Base-by-base conservation (phyloP, 2,888 invertebrate species). In the Choreutis nemorana region DNA sequence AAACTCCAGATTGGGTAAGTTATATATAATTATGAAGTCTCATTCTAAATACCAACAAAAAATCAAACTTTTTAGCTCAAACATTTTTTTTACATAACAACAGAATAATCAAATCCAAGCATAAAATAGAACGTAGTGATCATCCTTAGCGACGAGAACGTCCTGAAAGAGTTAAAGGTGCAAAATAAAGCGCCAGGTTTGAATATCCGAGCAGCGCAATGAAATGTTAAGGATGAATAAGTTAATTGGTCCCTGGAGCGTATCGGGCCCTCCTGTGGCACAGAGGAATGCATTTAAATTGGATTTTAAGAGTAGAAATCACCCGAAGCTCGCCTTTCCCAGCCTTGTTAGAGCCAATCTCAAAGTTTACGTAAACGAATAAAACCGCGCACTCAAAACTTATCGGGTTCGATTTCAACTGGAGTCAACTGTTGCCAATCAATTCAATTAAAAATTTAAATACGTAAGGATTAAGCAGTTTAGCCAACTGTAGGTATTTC, bases 281-380 rank as follows among this genome's bases (percentile, higher is more conserved):
- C 75, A 73, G 73, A 75, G 78, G 77, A 78, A 78, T 78, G 77
- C 78, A 78, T 78, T 78, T 78, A 78, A 78, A 78, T 78, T 77
- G 77, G 77, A 75, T 77, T 78, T 77, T 78, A 78, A 77, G 78
- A 77, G 73, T 70, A 72, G 75, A 75, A 78, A 78, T 77, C 77
- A 73, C 72, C 66, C 65, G 55, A 60, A 13, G 12, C 10, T 61
- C 59, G 62, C 65, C 63, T 62, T 59, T 60, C 58, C 53, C 56
- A 57, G 70, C 67, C 77, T 75, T 75, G 75, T 77, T 78, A 73
- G 65, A 72, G 66, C 66, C 73, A 72, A 75, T 73, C 73, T 72
- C 72, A 62, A 73, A 77, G 68, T 77, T 78, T 70, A 71, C 73
- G 73, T 75, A 75, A 75, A 75, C 73, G 73, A 72, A 73, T 71